A percentile compares a stretch with the other conserved stretches of the same genome.
Evolutionary conservation across 2,888 invertebrate genomes (phyloP).

Genomic region (Euplexia lucipara): DNA sequence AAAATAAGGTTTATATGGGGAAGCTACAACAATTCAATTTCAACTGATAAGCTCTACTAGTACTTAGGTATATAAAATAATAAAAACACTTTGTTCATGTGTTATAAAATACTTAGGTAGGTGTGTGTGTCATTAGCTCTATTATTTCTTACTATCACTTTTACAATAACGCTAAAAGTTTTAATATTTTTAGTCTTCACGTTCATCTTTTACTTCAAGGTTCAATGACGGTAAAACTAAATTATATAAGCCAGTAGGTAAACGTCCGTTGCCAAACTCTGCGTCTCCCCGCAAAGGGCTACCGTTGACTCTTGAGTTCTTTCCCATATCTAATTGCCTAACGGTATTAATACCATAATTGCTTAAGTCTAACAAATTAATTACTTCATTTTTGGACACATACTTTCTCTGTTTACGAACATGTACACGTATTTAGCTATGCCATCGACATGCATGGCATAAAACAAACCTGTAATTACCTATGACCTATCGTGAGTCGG

Average conservation of each 20-base stretch:
- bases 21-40: too few relatives aligned
- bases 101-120: too few relatives aligned
- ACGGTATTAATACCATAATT: constrained; percentile 13
- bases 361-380: neutral
- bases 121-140: too few relatives aligned
- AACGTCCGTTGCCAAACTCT: neutral
- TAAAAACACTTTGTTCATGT: too few relatives aligned
- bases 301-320: neutral
- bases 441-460: constrained; percentile 4
- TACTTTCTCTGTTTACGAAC: constrained; percentile 15
- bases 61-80: too few relatives aligned
- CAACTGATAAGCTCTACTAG: too few relatives aligned
- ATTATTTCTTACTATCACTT: too few relatives aligned
- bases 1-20: too few relatives aligned
- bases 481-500: constrained; percentile 6
- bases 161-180: too few relatives aligned
- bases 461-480: constrained; percentile 20
- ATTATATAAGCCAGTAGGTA: neutral
- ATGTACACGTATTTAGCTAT: constrained; percentile 1
- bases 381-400: neutral
- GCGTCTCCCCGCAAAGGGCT: neutral
- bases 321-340: constrained; percentile 20
- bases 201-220: too few relatives aligned
- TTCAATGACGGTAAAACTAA: too few relatives aligned
- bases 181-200: too few relatives aligned